Evolutionary conservation across 2,113 vertebrate genomes (phyloP).

Genomic region (Amia ocellicauda): DNA sequence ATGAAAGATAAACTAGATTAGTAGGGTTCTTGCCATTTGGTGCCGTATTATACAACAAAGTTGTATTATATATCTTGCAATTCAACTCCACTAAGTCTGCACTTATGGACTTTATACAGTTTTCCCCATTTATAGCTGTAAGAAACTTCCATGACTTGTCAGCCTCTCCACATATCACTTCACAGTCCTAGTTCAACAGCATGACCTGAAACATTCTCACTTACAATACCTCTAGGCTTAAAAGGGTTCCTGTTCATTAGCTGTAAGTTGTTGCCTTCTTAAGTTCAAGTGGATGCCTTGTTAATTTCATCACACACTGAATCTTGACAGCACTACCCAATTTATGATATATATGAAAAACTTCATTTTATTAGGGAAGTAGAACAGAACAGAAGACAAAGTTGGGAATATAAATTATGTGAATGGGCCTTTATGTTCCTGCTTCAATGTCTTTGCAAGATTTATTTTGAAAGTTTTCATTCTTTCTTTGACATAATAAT

Average conservation of each 20-base stretch:
- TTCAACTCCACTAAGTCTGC: not conserved
- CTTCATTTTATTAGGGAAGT: too few relatives aligned
- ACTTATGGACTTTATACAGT: not conserved
- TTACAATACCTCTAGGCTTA: not conserved
- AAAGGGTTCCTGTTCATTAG: not conserved
- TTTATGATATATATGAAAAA: too few relatives aligned
- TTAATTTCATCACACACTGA: not conserved
- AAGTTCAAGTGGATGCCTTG: not conserved
- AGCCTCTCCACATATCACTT: not conserved
- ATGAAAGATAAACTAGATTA: too few relatives aligned
- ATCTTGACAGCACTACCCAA: too few relatives aligned
- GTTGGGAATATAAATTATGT: too few relatives aligned
- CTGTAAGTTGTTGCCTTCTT: not conserved
- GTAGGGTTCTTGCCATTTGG: not conserved
- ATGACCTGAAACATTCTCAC: not conserved
- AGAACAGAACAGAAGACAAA: too few relatives aligned
- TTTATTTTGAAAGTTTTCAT: too few relatives aligned
- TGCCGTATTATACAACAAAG: not conserved
- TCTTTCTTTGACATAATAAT: too few relatives aligned
- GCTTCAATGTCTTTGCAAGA: too few relatives aligned
- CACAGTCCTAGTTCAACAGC: not conserved
- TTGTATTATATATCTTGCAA: not conserved
- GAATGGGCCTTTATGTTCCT: too few relatives aligned
- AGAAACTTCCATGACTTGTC: not conserved
- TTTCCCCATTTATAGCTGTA: not conserved